Evolutionary conservation across 2,797 vertebrate species (phyloP).

Genomic region (Xiphophorus birchmanni): DNA sequence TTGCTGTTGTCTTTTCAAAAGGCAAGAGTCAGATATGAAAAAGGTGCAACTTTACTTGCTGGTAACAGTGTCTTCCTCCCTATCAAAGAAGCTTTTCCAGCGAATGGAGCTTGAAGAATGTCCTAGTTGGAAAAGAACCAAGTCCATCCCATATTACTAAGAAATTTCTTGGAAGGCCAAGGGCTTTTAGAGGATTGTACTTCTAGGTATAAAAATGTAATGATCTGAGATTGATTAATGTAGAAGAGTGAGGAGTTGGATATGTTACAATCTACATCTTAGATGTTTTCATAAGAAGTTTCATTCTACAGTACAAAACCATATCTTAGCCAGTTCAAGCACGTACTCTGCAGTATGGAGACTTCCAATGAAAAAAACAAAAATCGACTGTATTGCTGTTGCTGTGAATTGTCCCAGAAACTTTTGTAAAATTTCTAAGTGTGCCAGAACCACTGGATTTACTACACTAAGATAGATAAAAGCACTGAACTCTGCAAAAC

Average conservation of each 20-base stretch:
- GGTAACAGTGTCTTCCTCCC: slow-evolving; percentile 42
- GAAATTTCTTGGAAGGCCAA: not conserved
- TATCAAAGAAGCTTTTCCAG: slow-evolving; percentile 32
- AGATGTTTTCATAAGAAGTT: not conserved
- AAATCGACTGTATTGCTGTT: not conserved
- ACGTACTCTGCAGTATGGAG: not conserved
- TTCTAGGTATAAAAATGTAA: not conserved
- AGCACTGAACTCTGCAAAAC: not conserved
- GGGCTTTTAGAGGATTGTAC: not conserved
- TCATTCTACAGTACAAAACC: not conserved
- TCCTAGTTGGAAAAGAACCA: slow-evolving; percentile 23
- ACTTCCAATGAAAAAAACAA: not conserved
- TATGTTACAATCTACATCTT: not conserved
- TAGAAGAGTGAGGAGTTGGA: not conserved
- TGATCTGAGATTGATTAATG: not conserved
- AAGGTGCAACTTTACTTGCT: slow-evolving; percentile 47
- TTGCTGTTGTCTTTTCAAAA: slow-evolving; percentile 24
- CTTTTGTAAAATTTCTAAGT: not conserved
- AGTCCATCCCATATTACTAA: not conserved
- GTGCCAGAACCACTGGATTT: not conserved
- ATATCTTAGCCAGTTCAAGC: not conserved
- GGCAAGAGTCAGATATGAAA: slow-evolving; percentile 33
- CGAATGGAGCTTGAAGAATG: slow-evolving; percentile 47
- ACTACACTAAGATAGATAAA: not conserved
- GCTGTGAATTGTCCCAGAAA: not conserved